Evolutionary conservation across 2,888 invertebrate species (phyloP), one percentile per base, ranked within the genome.

Genomic region (Limnephilus marmoratus): DNA sequence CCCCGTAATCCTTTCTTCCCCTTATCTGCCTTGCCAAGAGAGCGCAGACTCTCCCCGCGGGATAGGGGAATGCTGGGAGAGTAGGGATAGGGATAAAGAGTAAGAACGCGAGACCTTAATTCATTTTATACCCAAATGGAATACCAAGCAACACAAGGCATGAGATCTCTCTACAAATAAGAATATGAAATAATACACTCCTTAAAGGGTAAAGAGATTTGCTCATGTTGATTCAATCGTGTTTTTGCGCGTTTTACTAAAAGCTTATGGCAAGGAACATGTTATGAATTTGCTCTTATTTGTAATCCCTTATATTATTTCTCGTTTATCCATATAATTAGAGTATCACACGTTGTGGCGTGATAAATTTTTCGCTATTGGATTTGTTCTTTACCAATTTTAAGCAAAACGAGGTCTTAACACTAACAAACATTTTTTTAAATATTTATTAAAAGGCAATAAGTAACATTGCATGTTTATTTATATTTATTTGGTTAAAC

Each of bases 121-220:
- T 86, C 86, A 86, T 41, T 86, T 86, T 86, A n/a, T 45, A 29
- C 86, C n/a, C 86, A 86, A 86, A 86, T 86, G 86, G 86, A 86
- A 86, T 86, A 86, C 15, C 86, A 86, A 86, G 86, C 86, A 45
- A 86, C 86, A 86, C 86, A 86, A 24, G 68, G 24, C 68, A 24
- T 68, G 68, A 68, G 24, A 68, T 68, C n/a, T n/a, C 7, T 68
- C 68, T 68, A 68, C 24, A 68, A 68, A 68, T 24, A 68, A 68
- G 68, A 68, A 68, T 68, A 68, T 24, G 68, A 68, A 68, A 68
- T 68, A 68, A 68, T 68, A 68, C 68, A 68, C 68, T 68, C 24
- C 68, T 68, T 68, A 68, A 68, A 68, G 68, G 68, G 68, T 68
- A 68, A 68, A 68, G 24, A 68, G 68, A 68, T 68, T 68, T 68